Base-by-base conservation (phyloP, 2,888 invertebrate genomes). In the Eremobia ochroleuca region DNA sequence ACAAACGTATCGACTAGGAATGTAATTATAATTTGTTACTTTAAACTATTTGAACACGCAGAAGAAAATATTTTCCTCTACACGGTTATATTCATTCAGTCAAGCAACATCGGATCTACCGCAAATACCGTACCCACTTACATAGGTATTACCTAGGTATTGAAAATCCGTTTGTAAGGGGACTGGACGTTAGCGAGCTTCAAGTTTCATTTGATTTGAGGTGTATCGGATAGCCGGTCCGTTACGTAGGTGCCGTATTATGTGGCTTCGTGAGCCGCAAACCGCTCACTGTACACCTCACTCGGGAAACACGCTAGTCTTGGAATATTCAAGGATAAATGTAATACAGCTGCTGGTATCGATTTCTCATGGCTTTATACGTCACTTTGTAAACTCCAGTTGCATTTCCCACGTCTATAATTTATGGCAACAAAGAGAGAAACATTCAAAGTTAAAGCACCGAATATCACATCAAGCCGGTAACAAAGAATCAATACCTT, bases 211-310 rank as follows among this genome's bases (percentile, higher is more conserved):
- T 93, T 93, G 91, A 90, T 93, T 93, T 92, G 91, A 94, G 92
- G 93, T 92, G 92, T 94, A 94, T 96, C 95, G 91, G 92, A 93
- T 95, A 93, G 92, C 95, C 87, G 87, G 81, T 86, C 88, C 82
- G 89, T 90, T 87, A 87, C 89, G 90, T 90, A 91, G 90, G 89
- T 92, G 90, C 92, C 91, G 90, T 92, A 93, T 94, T 94, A 93
- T 95, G 95, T 93, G 96, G 96, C 96, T 95, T 95, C 95, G 89
- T 91, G 91, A 91, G 91, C 94, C 93, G 91, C 94, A 94, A 93
- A 91, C 89, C 88, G 86, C 85, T 85, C 85, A 59, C 64, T 34
- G 73, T 79, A 85, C 82, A 84, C 85, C 81, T 83, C 89, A 86
- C 81, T 82, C 83, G 86, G 73, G 73, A 65, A 86, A 83, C 77